phyloP scores from a whole-genome alignment of 2,113 vertebrate genomes.

The Clupea harengus region DNA sequence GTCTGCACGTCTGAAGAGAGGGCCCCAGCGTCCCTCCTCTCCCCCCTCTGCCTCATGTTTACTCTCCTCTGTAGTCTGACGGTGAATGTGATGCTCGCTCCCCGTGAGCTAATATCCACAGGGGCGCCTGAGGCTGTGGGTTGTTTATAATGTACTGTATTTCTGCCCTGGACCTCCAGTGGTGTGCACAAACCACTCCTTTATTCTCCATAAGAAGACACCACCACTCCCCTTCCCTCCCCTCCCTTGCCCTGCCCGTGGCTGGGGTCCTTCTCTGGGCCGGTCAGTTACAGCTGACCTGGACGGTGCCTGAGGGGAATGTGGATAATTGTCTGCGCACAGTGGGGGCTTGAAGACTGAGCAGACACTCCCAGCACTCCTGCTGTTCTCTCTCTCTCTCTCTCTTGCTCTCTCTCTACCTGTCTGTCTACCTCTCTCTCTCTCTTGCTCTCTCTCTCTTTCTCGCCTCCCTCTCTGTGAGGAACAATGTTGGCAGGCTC shows the following conservation, averaged over 20 bases:
- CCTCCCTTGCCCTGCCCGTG: background rate
- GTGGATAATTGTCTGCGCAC: constrained; percentile 24
- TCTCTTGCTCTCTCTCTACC: background rate
- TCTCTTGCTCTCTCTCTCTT: constrained; percentile 11
- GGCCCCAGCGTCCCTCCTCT: too few relatives aligned
- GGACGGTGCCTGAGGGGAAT: constrained; percentile 23
- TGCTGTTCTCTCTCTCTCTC: background rate
- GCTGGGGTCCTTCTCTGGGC: background rate
- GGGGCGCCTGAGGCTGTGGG: background rate
- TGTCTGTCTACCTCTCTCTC: background rate
- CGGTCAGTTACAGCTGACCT: constrained; percentile 4
- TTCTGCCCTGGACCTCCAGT: background rate
- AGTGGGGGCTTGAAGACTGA: constrained; percentile 16
- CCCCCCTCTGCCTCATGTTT: background rate
- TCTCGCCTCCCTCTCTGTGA: constrained; percentile 19
- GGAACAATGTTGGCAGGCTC: constrained; percentile 50
- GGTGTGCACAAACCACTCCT: background rate
- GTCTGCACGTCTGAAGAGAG: background rate
- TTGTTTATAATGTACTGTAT: background rate
- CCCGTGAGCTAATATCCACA: background rate
- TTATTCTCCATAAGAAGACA: background rate
- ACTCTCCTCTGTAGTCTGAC: background rate
- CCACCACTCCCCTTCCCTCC: background rate
- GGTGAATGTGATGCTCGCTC: background rate
- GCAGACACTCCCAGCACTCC: constrained; percentile 12